These are phyloP conservation scores for Stratiomys singularior DNA, from an alignment of 2,888 invertebrate genomes.

Conservation along the genomic window DNA sequence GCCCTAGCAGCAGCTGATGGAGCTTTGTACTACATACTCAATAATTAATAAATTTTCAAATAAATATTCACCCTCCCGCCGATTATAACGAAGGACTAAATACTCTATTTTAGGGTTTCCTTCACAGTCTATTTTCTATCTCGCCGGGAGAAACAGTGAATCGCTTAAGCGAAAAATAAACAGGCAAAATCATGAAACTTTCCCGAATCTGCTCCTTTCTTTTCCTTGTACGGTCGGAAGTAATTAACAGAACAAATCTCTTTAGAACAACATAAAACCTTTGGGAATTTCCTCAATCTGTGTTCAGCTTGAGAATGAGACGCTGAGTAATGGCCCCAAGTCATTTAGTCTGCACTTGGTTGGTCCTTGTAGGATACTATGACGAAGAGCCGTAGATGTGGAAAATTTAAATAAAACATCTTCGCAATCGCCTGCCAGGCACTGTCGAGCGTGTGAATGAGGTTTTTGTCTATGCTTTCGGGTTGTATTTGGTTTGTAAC, in stretches of 20 bases:
- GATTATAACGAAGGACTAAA: too few relatives aligned
- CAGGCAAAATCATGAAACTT: constrained; percentile 11
- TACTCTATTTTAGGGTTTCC: too few relatives aligned
- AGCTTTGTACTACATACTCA: too few relatives aligned
- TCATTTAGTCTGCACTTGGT: constrained; percentile 1
- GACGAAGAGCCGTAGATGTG: not conserved
- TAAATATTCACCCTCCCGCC: too few relatives aligned
- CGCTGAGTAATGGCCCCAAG: constrained; percentile 14
- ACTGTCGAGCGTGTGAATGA: constrained; percentile 29
- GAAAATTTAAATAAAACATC: constrained; percentile 44
- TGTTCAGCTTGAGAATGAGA: not conserved
- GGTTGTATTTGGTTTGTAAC: constrained; percentile 11
- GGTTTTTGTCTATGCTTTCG: constrained; percentile 31
- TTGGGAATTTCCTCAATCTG: constrained; percentile 22
- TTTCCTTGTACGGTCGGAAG: not conserved
- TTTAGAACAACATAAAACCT: constrained; percentile 11
- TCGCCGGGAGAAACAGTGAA: not conserved
- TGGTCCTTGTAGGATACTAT: not conserved
- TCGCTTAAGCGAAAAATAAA: constrained; percentile 14
- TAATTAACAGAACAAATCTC: constrained; percentile 34
- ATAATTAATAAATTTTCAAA: too few relatives aligned
- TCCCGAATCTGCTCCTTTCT: not conserved
- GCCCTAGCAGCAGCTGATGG: too few relatives aligned
- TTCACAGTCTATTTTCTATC: too few relatives aligned
- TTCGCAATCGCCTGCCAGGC: constrained; percentile 11